Conservation (phyloP, 1,140 invertebrate genomes). For the Watersipora subatra region DNA sequence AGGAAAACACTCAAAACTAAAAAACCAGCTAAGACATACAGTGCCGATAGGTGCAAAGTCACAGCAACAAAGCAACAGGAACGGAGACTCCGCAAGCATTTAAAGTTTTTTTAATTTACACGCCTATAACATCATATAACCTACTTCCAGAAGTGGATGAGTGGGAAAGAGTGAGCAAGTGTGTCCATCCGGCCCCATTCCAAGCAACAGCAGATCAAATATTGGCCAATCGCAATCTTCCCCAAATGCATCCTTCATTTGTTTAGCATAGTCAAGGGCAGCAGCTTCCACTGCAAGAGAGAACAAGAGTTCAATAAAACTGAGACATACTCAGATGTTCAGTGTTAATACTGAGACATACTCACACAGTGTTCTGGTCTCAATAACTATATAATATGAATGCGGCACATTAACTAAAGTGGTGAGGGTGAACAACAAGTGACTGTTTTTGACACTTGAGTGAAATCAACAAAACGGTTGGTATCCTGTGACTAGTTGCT, state of each 20-base stretch:
- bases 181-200: constrained; percentile 96
- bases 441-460: too few species aligned
- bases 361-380: too few species aligned
- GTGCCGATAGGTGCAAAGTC: constrained; percentile 4
- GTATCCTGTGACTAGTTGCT: too few species aligned
- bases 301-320: constrained; percentile 12
- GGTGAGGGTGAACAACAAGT: too few species aligned
- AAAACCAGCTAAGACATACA: too few species aligned
- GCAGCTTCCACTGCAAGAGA: constrained; percentile 56
- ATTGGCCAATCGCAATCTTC: constrained; percentile 47
- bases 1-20: background rate
- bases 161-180: constrained; percentile 92
- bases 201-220: constrained; percentile 79
- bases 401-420: too few species aligned
- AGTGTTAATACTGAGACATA: too few species aligned
- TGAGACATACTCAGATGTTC: too few species aligned
- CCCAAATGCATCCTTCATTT: constrained; percentile 39
- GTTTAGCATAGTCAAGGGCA: constrained; percentile 57
- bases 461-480: too few species aligned
- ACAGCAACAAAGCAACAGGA: background rate
- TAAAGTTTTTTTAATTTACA: background rate
- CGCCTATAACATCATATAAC: background rate
- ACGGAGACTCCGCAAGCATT: background rate
- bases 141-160: constrained; percentile 48
- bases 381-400: too few species aligned